phyloP scores from a whole-genome alignment of 2,113 vertebrate species.

The Dipodomys spectabilis region DNA sequence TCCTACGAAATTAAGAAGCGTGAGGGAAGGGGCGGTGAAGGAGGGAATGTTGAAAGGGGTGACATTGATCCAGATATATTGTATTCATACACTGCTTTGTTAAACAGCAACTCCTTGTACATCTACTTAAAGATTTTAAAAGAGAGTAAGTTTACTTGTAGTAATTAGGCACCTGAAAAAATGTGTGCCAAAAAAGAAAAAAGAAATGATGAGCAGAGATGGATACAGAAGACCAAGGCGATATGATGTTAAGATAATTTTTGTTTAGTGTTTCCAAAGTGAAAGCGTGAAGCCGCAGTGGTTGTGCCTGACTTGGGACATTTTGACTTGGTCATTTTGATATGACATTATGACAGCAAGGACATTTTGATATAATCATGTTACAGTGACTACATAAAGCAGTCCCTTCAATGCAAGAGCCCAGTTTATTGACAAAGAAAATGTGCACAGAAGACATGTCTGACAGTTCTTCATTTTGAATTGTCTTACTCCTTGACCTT shows the following conservation, averaged over 20 bases:
- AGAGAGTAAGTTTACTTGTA: neutral
- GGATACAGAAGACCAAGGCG: neutral
- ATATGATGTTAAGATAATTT: neutral
- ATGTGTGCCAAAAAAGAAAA: neutral
- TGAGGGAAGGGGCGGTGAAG: no score
- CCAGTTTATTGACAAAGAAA: neutral
- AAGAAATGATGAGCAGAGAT: neutral
- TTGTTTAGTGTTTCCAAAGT: neutral
- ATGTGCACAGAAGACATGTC: neutral
- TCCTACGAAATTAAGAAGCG: no score
- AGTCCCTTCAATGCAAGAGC: neutral
- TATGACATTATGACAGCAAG: conserved; percentile 50
- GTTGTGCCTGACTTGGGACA: neutral
- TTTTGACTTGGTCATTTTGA: conserved; percentile 53
- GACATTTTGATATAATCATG: conserved; percentile 49
- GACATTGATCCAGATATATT: no score
- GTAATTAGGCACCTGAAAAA: neutral
- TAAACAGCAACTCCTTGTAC: no score
- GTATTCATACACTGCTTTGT: no score
- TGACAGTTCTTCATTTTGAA: neutral
- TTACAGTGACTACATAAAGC: conserved; percentile 19
- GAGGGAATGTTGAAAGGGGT: no score
- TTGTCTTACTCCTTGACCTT: no score
- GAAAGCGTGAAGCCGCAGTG: neutral
- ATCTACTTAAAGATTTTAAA: no score